Evolutionary conservation across 2,888 invertebrate genomes (phyloP), one percentile per base, ranked within the genome.

Genomic region (Amiota communis): DNA sequence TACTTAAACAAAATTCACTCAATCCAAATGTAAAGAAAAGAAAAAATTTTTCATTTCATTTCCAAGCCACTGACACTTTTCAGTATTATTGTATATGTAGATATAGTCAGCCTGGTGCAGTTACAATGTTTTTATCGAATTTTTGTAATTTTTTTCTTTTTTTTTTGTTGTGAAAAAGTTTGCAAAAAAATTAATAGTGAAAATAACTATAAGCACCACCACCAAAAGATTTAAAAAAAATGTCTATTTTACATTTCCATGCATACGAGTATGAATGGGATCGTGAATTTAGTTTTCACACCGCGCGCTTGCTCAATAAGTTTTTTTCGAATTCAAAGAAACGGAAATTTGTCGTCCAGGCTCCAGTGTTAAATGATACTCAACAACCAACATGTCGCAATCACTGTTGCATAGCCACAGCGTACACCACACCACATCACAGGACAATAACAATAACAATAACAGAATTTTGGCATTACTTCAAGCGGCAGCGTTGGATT

Each of bases 241-340:
- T 59, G 20, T 15, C 11, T 8, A 59, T 59, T 15, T 15, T 59
- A 20, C 59, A 20, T 59, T 20, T 59, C 4, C 17, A 36, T 36
- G 8, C 6, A 36, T 6, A 36, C 36, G 36, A 36, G 4, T 36
- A 36, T 2, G 36, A 36, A 2, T 36, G 8, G 0, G 36, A 36
- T 6, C 6, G 36, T 36, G 36, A 36, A 2, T 23, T 51, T 10
- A 51, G n/a, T 71, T n/a, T 23, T 12, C 46, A 13, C 63, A 36
- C 1, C 4, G 10, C 53, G 1, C 51, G 53, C 36, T 63, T 36
- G 11, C 23, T 10, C 48, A 76, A 77, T 75, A 76, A 77, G 76
- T 76, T 75, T 76, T 72, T 56, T 56, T 72, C 70, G 74, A 78
- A 74, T 74, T 71, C 72, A 74, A 76, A 74, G 75, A 72, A 75